These are phyloP conservation scores for Drosophila kohkoa DNA, from an alignment of 1,140 invertebrate species.

Conservation along the genomic window DNA sequence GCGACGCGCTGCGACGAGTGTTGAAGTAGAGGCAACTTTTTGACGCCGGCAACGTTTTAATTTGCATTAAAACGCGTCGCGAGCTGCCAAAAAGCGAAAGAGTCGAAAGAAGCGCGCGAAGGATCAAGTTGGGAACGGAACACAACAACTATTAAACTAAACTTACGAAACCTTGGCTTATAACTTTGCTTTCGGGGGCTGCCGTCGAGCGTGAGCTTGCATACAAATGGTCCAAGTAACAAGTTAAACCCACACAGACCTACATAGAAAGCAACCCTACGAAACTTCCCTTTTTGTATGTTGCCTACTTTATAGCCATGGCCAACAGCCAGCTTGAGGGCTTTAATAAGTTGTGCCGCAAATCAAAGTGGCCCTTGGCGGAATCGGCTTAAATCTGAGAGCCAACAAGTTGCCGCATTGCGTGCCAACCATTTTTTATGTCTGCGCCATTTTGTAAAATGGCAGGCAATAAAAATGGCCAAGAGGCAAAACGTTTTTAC, in stretches of 20 bases:
- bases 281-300: too few species aligned
- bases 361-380: conserved; percentile 51
- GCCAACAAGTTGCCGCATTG: conserved; percentile 75
- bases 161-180: conserved; percentile 66
- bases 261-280: too few species aligned
- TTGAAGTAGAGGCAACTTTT: conserved; percentile 64
- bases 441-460: conserved; percentile 60
- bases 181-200: conserved; percentile 60
- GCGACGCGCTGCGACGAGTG: conserved; percentile 28
- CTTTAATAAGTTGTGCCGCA: conserved; percentile 66
- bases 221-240: conserved; percentile 64
- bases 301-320: not conserved
- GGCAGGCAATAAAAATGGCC: conserved; percentile 47
- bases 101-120: not conserved
- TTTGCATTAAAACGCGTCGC: conserved; percentile 77
- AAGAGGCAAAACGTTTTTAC: conserved; percentile 27
- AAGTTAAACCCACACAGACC: not conserved
- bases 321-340: conserved; percentile 28
- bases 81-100: conserved; percentile 26
- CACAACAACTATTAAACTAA: conserved; percentile 75
- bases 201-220: conserved; percentile 57
- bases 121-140: conserved; percentile 39
- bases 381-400: conserved; percentile 31
- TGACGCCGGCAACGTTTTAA: conserved; percentile 71
- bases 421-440: conserved; percentile 61